Evolutionary conservation across 2,113 vertebrate species (phyloP), one percentile per base, ranked within the genome.

Genomic region (Chaenogobius annularis): DNA sequence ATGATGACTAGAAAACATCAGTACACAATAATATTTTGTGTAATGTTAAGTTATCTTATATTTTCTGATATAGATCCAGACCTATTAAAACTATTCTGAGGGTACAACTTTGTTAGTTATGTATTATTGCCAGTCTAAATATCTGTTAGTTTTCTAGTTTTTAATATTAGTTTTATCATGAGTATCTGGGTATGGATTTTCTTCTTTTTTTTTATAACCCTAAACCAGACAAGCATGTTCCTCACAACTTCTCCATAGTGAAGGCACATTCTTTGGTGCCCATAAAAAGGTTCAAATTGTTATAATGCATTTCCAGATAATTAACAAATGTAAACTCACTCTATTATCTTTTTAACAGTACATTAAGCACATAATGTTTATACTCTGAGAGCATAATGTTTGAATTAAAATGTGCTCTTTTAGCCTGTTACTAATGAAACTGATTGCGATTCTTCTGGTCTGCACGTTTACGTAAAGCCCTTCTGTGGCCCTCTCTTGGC

Each of bases 321-420:
- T 61, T 61, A 35, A 61, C 58, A 61, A 61, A 61, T 61, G 58
- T 61, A 35, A 61, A 26, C 23, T 15, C 13, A 22, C 23, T 31
- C 5, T 61, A 15, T 35, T 31, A 26, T 35, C 15, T 61, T 0
- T 35, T 17, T 12, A 31, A 35, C 58, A 35, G 26, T 17, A 17
- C 26, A 61, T 61, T 61, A 61, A 15, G 14, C 13, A 11, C 26
- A 8, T 35, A 35, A 31, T 61, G 26, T 35, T 31, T 31, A 15
- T 35, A 17, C 14, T 61, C 14, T 2, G 14, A 61, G 58, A 14
- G 26, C 23, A 61, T 14, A 61, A 26, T 26, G 9, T 61, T 61
- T 26, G 10, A 55, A 55, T 55, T n/a, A 31, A 23, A 59, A 31
- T 14, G 23, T 31, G 14, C 13, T 59, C 11, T 59, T 59, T 26